phyloP scores from a whole-genome alignment of 1,140 invertebrate species.

The Aphidius ervi region DNA sequence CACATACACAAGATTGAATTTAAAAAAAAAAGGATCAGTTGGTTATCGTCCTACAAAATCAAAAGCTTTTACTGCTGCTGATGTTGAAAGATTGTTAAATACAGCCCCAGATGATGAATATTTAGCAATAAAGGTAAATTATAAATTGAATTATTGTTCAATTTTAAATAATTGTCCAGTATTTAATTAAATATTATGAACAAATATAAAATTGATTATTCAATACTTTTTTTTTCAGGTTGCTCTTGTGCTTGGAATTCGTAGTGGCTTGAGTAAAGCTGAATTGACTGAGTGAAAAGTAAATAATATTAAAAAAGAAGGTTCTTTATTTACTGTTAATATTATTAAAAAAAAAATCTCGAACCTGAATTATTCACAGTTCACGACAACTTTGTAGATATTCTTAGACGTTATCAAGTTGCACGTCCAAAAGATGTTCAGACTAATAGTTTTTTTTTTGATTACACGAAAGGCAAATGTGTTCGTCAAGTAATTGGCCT shows the following conservation, averaged over 20 bases:
- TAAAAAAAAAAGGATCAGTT: constrained; percentile 21
- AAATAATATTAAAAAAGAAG: constrained; percentile 11
- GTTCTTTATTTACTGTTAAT: constrained; percentile 4
- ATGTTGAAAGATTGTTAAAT: constrained; percentile 19
- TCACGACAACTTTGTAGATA: constrained; percentile 12
- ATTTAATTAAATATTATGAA: constrained; percentile 13
- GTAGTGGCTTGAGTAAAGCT: constrained; percentile 25
- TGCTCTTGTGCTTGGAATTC: constrained; percentile 27
- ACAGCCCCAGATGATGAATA: constrained; percentile 17
- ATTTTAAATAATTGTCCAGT: constrained; percentile 17
- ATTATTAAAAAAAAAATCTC: constrained; percentile 12
- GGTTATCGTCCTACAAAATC: constrained; percentile 21
- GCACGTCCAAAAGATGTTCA: not conserved
- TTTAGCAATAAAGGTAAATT: constrained; percentile 16
- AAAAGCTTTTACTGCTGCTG: constrained; percentile 14
- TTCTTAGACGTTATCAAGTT: constrained; percentile 4
- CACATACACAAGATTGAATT: constrained; percentile 21
- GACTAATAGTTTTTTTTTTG: constrained; percentile 2
- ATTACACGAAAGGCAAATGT: constrained; percentile 15
- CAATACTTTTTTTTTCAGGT: constrained; percentile 22
- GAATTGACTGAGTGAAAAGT: constrained; percentile 24
- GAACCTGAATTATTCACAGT: constrained; percentile 11
- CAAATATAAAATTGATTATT: constrained; percentile 5
- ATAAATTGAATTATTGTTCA: not conserved
- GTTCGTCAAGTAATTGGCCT: constrained; percentile 14